Percentiles rank a stretch among this genome's conserved stretches.
Conservation (phyloP, 1,140 invertebrate species). For the Cydia splendana region DNA sequence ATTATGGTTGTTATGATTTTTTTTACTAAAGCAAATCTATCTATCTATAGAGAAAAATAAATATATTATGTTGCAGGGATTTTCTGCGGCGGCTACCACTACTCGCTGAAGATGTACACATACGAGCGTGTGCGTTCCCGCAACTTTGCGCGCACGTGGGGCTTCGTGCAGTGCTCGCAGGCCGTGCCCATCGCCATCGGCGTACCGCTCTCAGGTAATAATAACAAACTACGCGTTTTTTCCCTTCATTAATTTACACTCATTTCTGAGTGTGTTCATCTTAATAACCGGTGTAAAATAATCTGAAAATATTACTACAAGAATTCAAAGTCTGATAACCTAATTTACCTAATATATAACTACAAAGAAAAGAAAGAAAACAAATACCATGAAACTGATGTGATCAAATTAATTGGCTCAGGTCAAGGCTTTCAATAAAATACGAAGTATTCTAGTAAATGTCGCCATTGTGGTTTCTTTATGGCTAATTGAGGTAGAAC, state of each 20-base stretch:
- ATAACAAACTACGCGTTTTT: neutral
- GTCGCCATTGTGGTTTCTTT: constrained; percentile 26
- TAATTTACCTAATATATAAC: too few species aligned
- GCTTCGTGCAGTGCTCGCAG: constrained; percentile 93
- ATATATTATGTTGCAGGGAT: constrained; percentile 79
- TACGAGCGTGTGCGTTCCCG: constrained; percentile 91
- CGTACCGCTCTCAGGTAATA: constrained; percentile 89
- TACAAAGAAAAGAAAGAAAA: neutral
- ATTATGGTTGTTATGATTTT: too few species aligned
- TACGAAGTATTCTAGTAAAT: constrained; percentile 16
- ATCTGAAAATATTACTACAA: too few species aligned
- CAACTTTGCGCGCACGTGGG: constrained; percentile 93
- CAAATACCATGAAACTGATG: neutral
- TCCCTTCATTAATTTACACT: too few species aligned
- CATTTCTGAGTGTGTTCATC: too few species aligned
- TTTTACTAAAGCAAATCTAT: too few species aligned
- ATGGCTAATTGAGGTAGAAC: constrained; percentile 21
- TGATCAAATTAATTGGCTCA: neutral
- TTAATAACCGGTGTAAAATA: too few species aligned
- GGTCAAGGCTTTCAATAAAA: neutral
- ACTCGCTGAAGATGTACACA: constrained; percentile 93
- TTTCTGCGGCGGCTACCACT: constrained; percentile 91
- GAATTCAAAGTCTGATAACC: too few species aligned
- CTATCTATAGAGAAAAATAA: neutral
- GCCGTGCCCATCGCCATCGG: constrained; percentile 92